Evolutionary conservation across 2,113 vertebrate genomes (phyloP), one percentile per base, ranked within the genome.

Genomic region (Chaenogobius annularis): DNA sequence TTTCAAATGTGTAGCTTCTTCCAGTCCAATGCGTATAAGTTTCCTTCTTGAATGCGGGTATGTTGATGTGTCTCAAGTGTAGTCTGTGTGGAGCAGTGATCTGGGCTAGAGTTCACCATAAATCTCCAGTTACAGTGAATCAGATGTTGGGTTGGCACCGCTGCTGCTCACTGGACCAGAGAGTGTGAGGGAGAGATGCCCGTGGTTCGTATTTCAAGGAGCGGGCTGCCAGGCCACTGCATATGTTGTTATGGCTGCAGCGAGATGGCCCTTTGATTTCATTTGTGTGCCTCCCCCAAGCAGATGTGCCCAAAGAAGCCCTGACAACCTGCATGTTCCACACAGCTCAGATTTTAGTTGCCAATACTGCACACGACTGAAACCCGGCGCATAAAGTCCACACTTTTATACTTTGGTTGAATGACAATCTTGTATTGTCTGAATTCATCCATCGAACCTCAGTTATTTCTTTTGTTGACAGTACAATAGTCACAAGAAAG

Each of bases 161-260:
- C 37, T 37, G 2, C 72, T 69, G 15, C 37, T 48, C 70, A 66
- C 65, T 64, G 71, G 54, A 64, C 40, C 44, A 23, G 65, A 72
- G 83, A 69, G 35, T n/a, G 19, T 67, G 68, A 68, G 65, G 69
- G 65, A 83, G 77, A 46, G 70, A 68, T 81, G 58, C 78, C 72
- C 40, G 1, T 63, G 62, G 76, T 72, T 82, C 66, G 65, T 74
- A 65, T 86, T 83, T 86, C 76, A 84, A 74, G 70, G 56, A 72
- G 56, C 58, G 75, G 67, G 74, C 82, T 83, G 69, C 48, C 54
- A 66, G 79, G 58, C 69, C 75, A 76, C 70, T 73, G 80, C 85
- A 80, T 81, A 83, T 85, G 82, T 82, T 87, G 82, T 87, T 88
- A 82, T 87, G 86, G 73, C 74, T 82, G 68, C 55, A 26, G 54